phyloP scores from a whole-genome alignment of 92 coral and sea anemone species.

The Chrysogorgia sp. region DNA sequence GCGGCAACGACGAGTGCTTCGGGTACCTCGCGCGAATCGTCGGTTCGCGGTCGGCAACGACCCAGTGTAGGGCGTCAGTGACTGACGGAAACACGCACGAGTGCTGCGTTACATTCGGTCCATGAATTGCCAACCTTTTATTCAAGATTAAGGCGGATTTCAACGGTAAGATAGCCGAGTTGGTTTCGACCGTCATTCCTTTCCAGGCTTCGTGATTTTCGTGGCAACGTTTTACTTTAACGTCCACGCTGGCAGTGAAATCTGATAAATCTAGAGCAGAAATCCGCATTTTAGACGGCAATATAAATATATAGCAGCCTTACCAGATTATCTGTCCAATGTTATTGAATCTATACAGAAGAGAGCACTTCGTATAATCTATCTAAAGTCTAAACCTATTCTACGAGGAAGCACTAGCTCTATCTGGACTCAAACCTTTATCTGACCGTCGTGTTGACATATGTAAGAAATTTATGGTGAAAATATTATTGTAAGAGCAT shows the following conservation, averaged over 20 bases:
- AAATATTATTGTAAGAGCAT: no score
- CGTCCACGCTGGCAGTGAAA: constrained; percentile 77
- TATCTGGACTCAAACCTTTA: no score
- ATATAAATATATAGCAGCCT: no score
- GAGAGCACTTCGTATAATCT: no score
- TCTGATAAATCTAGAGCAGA: constrained; percentile 71
- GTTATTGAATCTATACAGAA: no score
- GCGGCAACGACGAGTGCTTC: constrained; percentile 70
- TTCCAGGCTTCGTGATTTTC: constrained; percentile 97
- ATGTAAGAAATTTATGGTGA: no score
- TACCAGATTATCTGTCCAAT: no score
- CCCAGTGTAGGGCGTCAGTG: constrained; percentile 86
- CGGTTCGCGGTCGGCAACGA: constrained; percentile 85
- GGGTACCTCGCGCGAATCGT: constrained; percentile 56
- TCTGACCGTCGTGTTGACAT: no score
- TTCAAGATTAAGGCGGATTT: neutral
- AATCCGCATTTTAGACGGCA: neutral
- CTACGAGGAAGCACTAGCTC: no score
- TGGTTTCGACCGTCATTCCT: constrained; percentile 84
- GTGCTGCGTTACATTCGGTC: constrained; percentile 67
- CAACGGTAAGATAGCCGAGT: constrained; percentile 44
- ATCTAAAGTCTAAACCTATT: neutral
- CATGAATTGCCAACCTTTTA: neutral
- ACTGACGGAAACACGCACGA: constrained; percentile 91
- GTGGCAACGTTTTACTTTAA: constrained; percentile 76